Conservation (phyloP, 2,888 invertebrate species). For the Acrocera orbiculus region DNA sequence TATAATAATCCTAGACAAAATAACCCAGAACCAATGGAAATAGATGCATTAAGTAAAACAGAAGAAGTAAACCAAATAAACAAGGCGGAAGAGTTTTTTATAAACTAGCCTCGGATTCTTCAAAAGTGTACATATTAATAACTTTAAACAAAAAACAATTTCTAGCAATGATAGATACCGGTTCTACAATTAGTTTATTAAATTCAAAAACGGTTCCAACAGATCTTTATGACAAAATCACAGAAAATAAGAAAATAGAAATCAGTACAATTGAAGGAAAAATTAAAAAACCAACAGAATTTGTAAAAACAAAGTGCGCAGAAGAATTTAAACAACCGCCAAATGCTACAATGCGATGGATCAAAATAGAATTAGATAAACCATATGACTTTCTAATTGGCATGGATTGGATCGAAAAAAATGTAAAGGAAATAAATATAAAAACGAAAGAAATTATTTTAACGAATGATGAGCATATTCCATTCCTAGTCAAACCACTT, state of each 20-base stretch:
- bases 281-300: conserved; percentile 4
- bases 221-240: not conserved
- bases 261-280: conserved; percentile 8
- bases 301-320: conserved; percentile 7
- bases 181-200: not conserved
- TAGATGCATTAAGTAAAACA: not conserved
- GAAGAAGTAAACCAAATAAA: not conserved
- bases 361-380: conserved; percentile 7
- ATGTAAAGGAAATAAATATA: conserved; percentile 7
- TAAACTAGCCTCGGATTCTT: not conserved
- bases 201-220: not conserved
- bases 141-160: not conserved
- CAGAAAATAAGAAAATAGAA: not conserved
- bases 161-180: not conserved
- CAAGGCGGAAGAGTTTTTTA: not conserved
- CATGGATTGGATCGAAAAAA: conserved; percentile 9
- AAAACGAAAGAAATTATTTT: conserved; percentile 4
- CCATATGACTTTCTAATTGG: conserved; percentile 7
- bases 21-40: not conserved
- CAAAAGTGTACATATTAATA: not conserved
- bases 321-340: conserved; percentile 6
- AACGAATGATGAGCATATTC: conserved; percentile 1
- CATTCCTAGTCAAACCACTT: conserved; percentile 4
- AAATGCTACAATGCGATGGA: conserved; percentile 10
- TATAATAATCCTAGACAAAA: not conserved